Conservation (phyloP, 2,888 invertebrate species). For the Adelphocoris suturalis region DNA sequence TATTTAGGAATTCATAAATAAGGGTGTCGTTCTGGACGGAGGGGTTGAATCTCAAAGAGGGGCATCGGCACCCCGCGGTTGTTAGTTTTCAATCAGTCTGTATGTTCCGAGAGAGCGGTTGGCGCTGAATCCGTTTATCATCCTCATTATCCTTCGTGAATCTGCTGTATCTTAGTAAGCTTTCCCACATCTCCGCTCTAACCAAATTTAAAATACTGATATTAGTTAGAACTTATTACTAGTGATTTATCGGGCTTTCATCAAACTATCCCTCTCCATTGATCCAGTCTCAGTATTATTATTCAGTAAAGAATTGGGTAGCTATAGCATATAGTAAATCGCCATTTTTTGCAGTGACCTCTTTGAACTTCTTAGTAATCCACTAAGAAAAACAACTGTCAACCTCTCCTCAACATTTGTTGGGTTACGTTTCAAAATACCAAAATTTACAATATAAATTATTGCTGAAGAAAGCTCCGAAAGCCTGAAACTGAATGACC, state of each 20-base stretch:
- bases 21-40: slow-evolving; percentile 12
- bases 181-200: not conserved
- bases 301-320: too few relatives aligned
- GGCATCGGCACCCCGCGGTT: slow-evolving; percentile 19
- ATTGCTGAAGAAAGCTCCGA: too few relatives aligned
- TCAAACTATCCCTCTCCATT: not conserved
- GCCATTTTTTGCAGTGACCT: too few relatives aligned
- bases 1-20: slow-evolving; percentile 59
- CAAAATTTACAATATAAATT: too few relatives aligned
- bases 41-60: not conserved
- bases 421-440: too few relatives aligned
- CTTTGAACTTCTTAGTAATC: too few relatives aligned
- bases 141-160: slow-evolving; percentile 6
- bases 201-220: not conserved
- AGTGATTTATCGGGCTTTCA: not conserved
- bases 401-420: too few relatives aligned
- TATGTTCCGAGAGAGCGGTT: not conserved
- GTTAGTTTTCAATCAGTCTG: slow-evolving; percentile 42
- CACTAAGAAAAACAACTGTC: too few relatives aligned
- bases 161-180: not conserved
- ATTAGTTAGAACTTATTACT: not conserved
- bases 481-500: too few relatives aligned
- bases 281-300: too few relatives aligned
- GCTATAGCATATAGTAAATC: too few relatives aligned
- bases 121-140: slow-evolving; percentile 53